Evolutionary conservation across 2,888 invertebrate genomes (phyloP).

Genomic region (Parnassius glacialis): DNA sequence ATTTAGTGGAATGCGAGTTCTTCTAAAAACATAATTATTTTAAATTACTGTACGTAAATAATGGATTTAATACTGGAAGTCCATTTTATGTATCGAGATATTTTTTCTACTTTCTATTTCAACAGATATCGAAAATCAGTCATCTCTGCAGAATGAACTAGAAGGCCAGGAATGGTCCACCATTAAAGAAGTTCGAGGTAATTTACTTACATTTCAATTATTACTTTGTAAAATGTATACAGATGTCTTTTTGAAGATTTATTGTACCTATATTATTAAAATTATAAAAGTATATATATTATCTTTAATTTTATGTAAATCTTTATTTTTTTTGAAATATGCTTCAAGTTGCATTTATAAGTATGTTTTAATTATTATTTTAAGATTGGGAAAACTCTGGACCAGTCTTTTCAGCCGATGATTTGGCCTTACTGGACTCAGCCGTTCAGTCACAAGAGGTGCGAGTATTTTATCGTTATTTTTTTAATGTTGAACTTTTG

Average conservation of each 20-base stretch:
- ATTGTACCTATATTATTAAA: too few species aligned
- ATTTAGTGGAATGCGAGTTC: too few species aligned
- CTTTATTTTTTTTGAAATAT: background rate
- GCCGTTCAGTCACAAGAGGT: constrained; percentile 66
- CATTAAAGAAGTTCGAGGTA: constrained; percentile 73
- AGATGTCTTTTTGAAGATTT: too few species aligned
- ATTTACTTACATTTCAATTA: background rate
- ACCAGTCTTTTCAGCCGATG: constrained; percentile 75
- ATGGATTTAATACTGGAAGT: too few species aligned
- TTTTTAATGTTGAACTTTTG: too few species aligned
- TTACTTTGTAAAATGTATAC: too few species aligned
- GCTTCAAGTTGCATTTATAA: background rate
- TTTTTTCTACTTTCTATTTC: constrained; percentile 9
- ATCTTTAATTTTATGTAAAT: too few species aligned
- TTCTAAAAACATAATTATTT: too few species aligned
- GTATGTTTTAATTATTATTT: background rate
- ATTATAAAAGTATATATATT: too few species aligned
- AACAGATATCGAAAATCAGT: constrained; percentile 63
- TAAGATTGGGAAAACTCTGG: constrained; percentile 71
- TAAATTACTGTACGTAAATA: too few species aligned
- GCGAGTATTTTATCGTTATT: background rate
- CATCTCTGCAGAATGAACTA: constrained; percentile 46
- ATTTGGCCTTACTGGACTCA: constrained; percentile 69
- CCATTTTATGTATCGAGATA: background rate
- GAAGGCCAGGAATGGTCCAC: constrained; percentile 74